Evolutionary conservation across 2,797 vertebrate species (phyloP).

Genomic region (Spheniscus humboldti): DNA sequence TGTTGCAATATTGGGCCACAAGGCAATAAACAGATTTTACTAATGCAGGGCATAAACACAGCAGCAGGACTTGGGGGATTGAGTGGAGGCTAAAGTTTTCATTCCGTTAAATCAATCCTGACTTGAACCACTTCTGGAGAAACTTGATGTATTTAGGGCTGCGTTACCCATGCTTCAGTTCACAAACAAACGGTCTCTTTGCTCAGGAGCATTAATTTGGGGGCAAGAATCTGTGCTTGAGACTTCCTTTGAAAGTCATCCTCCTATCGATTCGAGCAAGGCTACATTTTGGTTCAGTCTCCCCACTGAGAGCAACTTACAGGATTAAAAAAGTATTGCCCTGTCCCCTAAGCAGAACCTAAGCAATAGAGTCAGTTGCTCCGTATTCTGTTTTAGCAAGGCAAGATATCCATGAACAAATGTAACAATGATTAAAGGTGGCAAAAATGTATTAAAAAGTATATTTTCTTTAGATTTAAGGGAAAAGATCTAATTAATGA

Average conservation of each 20-base stretch:
- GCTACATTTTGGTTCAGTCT: neutral
- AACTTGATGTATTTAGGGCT: neutral
- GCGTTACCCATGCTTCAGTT: neutral
- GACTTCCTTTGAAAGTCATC: neutral
- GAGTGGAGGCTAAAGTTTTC: neutral
- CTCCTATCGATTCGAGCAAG: neutral
- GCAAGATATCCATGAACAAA: neutral
- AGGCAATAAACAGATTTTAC: neutral
- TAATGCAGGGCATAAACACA: neutral
- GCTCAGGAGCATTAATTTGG: neutral
- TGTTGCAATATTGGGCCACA: neutral
- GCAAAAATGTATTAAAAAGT: neutral
- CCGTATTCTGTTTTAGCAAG: neutral
- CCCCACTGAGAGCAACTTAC: neutral
- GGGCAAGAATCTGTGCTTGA: neutral
- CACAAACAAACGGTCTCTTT: neutral
- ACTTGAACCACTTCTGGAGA: neutral
- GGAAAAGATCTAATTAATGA: constrained; percentile 36
- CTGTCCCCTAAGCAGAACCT: neutral
- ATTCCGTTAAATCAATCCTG: neutral
- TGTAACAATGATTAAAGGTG: neutral
- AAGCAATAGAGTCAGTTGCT: neutral
- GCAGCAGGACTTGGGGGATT: neutral
- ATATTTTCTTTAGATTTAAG: constrained; percentile 19
- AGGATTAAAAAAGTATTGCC: neutral